Percentiles rank a stretch among this genome's conserved stretches.
Conservation (phyloP, 2,888 invertebrate genomes). For the Drosophila anomelani region DNA sequence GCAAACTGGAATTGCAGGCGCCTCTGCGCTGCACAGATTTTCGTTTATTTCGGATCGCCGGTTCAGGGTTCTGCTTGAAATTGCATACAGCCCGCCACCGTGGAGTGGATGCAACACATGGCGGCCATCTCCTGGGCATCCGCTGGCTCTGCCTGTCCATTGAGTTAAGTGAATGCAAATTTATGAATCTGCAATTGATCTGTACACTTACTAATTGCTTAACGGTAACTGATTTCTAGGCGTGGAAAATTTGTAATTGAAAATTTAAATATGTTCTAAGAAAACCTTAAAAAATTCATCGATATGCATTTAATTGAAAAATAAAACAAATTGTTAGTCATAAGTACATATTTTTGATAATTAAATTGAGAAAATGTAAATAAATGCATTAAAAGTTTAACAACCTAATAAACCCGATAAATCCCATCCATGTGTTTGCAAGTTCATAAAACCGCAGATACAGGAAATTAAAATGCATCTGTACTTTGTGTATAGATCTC, state of each 20-base stretch:
- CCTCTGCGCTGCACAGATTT: constrained; percentile 41
- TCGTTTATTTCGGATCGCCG: constrained; percentile 33
- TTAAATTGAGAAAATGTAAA: background rate
- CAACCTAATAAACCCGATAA: background rate
- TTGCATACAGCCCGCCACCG: constrained; percentile 40
- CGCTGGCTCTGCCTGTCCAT: constrained; percentile 13
- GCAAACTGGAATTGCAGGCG: constrained; percentile 72
- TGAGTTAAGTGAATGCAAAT: constrained; percentile 28
- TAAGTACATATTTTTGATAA: background rate
- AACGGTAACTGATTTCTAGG: background rate
- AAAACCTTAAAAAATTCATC: too few species aligned
- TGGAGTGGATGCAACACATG: constrained; percentile 17
- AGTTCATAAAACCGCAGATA: background rate
- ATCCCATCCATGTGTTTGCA: background rate
- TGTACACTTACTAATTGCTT: constrained; percentile 11
- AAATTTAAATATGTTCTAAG: background rate
- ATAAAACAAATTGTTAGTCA: background rate
- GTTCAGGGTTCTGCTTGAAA: constrained; percentile 46
- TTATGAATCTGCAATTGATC: constrained; percentile 34
- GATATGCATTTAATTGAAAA: too few species aligned
- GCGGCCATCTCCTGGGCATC: constrained; percentile 14
- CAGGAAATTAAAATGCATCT: constrained; percentile 6
- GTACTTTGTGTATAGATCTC: constrained; percentile 8
- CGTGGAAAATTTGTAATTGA: constrained; percentile 5
- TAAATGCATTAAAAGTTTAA: background rate